Base-by-base conservation (phyloP, 2,797 vertebrate species). In the Botia kubotai region DNA sequence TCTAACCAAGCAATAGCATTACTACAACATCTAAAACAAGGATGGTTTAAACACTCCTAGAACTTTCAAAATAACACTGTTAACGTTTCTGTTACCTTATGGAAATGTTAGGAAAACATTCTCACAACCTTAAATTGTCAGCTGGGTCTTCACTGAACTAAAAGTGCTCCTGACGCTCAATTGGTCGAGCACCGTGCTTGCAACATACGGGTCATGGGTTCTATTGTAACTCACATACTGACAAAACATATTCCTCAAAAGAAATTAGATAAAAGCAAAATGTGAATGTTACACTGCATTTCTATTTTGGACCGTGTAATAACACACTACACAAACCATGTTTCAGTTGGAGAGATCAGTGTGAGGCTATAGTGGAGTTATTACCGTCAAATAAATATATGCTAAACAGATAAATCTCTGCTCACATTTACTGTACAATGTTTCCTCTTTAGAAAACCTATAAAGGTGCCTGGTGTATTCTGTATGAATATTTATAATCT, bases 401-500 rank as follows among this genome's bases (percentile, higher is more conserved):
- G 36, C 53, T 70, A 60, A 58, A 46, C 5, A 58, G 52, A 68
- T 46, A 58, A 69, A 77, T 33, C 6, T 7, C 11, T 33, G 39
- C 55, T 33, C 66, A 70, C 75, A 33, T 77, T 48, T 60, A 57
- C 39, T 26, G 52, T 46, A 11, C 68, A 77, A 33, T 48, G 23
- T 60, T 78, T 60, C 23, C 70, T 50, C 57, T 14, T 14, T 69
- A 46, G 21, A 19, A 78, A 70, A 57, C 57, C 17, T 21, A 60
- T 60, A 78, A 60, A 46, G 75, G 39, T 69, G 66, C 11, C 52
- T 77, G 75, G 63, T 66, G 65, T 39, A 53, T 70, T 79, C 77
- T 70, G 43, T 66, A 75, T 79, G 57, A 75, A 65, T 73, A 80
- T 84, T 72, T 62, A 84, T 80, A 65, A 72, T 68, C 62, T 50